Evolutionary conservation across 2,888 invertebrate genomes (phyloP), one percentile per base, ranked within the genome.

Genomic region (Exocentrus adspersus): DNA sequence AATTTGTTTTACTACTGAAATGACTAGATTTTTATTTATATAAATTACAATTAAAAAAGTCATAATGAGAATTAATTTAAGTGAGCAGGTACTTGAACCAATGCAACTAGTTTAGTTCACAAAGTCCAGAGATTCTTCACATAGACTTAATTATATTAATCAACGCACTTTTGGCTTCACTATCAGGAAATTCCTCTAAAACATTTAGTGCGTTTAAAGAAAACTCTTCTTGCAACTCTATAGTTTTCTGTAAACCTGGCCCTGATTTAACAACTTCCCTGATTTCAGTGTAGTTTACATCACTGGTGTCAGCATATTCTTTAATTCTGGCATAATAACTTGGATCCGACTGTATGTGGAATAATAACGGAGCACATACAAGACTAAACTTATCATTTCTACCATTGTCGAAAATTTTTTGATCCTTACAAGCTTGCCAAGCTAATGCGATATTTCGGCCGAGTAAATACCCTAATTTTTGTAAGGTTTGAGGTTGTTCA

Each of bases 391-490:
- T 77, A 28, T 82, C 80, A n/a, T 71, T 72, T 17, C 77, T 75
- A 77, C 79, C 67, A 3, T 57, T 43, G 14, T 69, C 62, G 37
- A 92, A 92, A 7, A 89, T 87, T 73, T 91, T 90, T 14, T 90
- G 83, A 78, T 94, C 94, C 37, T 85, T 77, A 69, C 83, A 83
- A 10, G 86, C 86, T 84, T 96, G 95, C 91, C 94, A 94, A 0
- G 94, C 94, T 21, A 95, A 84, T 0, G 94, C 94, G 62, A 96
- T 85, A 84, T 95, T 92, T 77, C 92, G 92, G 5, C 95, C 97
- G 85, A 96, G 94, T 19, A 90, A 86, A 80, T 92, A 94, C 0
- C 92, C 96, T 79, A 90, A 84, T 28, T 89, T 86, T 80, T 95
- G 94, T 69, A 92, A 81, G 19, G 88, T 86, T 16, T 88, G 85